Base-by-base conservation (phyloP, 2,888 invertebrate genomes). In the Torymus tubicola region DNA sequence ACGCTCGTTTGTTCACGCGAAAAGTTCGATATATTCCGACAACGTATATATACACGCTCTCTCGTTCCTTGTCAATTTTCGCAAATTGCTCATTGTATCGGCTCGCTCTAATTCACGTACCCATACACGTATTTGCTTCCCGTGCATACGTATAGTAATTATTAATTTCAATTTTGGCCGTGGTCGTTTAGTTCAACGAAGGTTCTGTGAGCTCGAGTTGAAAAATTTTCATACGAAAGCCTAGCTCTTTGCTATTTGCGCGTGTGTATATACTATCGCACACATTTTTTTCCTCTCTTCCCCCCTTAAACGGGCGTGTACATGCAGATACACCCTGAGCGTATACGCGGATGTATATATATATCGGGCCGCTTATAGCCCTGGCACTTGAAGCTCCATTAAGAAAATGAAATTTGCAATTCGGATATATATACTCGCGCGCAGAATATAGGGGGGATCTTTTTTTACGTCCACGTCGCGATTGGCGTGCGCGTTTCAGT, bases 321-420 rank as follows among this genome's bases (percentile, higher is more conserved):
- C 24, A 24, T 24, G 24, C 24, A 24, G 24, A 24, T 24, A 24
- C 52, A n/a, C 58, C 10, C 42, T 24, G 52, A 63, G 14, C 14
- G 58, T 42, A 31, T 8, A 21, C 63, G 58, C 42, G 58, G 55
- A 63, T n/a, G 42, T 50, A n/a, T 13, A 42, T 69, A 70, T 57
- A 75, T 71, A 24, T 53, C 53, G 53, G 16, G 60, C 50, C 69
- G 73, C 70, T 77, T 67, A 75, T 65, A 53, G 71, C 71, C 64
- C 24, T 14, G 63, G 60, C 60, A 73, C 78, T 81, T 74, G 76
- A 76, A 75, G 71, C 65, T 81, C 86, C 89, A 89, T 89, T 89
- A 89, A 86, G 86, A 85, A 88, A 87, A 89, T 89, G 87, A 89
- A 87, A 88, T 87, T 86, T 85, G 85, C 85, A 87, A 87, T 88